Evolutionary conservation across 2,113 vertebrate species (phyloP).

Genomic region (Ptyas mucosa): DNA sequence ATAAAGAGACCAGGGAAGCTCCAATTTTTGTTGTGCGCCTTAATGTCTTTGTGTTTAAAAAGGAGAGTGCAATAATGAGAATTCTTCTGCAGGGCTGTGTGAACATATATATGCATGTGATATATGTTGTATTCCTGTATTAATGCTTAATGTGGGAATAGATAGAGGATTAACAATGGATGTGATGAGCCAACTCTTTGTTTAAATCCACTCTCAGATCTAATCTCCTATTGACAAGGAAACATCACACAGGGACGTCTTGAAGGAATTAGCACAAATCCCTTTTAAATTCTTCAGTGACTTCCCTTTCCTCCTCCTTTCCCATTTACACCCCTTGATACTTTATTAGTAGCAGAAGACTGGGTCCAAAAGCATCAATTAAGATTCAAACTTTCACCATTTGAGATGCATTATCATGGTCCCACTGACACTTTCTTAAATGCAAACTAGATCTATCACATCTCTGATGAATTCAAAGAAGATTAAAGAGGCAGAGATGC

Average conservation of each 20-base stretch:
- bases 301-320: slow-evolving; percentile 11
- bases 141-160: slow-evolving; percentile 52
- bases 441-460: slow-evolving; percentile 41
- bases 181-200: slow-evolving; percentile 30
- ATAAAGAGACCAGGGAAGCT: neutral
- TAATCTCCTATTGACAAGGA: slow-evolving; percentile 70
- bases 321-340: neutral
- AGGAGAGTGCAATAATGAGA: neutral
- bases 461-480: slow-evolving; percentile 60
- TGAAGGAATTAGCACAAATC: slow-evolving; percentile 68
- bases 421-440: slow-evolving; percentile 55
- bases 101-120: neutral
- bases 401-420: slow-evolving; percentile 55
- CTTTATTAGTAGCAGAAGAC: slow-evolving; percentile 21
- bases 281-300: slow-evolving; percentile 49
- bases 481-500: slow-evolving; percentile 39
- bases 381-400: slow-evolving; percentile 49
- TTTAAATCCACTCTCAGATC: slow-evolving; percentile 56
- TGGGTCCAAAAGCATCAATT: slow-evolving; percentile 57
- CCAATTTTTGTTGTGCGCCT: neutral
- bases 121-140: slow-evolving; percentile 3
- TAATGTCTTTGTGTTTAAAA: neutral
- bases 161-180: slow-evolving; percentile 58
- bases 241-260: slow-evolving; percentile 51
- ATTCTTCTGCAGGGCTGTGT: neutral